Evolutionary conservation across 2,797 vertebrate genomes (phyloP), one percentile per base, ranked within the genome.

Genomic region (Pangasius larnaudii): DNA sequence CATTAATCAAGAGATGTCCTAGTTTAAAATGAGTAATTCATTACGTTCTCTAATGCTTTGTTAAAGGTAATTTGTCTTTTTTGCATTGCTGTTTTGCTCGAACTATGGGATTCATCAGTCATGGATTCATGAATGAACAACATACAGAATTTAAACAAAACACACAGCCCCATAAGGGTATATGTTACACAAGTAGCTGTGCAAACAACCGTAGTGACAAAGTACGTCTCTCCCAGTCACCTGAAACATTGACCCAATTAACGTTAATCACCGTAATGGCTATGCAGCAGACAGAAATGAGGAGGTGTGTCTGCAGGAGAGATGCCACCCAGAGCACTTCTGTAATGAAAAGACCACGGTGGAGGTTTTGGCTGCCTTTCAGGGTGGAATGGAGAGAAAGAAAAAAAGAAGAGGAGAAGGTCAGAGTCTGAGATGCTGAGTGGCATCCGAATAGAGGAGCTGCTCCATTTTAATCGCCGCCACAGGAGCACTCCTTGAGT

Each of bases 191-290:
- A 86, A 85, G 39, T 46, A 24, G 19, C 33, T 36, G 42, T 16
- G 27, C 59, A 71, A 77, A 27, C 6, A 39, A 39, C 27, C 2
- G 33, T 3, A 59, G 61, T 84, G 85, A 90, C 85, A 87, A 88
- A 86, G 58, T 42, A 16, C 53, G 1, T 69, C 79, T 42, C 27
- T 39, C 16, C 0, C 42, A 67, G 53, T 84, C 89, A 87, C 46
- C 82, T 86, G 82, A 89, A 90, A 88, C 75, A 61, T 90, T 84
- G 87, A 79, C 78, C 13, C 85, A 90, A 89, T 90, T 90, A 91
- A 89, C 87, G 83, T 90, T 89, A 91, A 90, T 91, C 89, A 84
- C 39, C 9, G 30, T 88, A 91, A 91, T 91, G 85, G 90, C 85
- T 85, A 53, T 85, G 79, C 78, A 51, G 85, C 11, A 18, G 89